Conservation (phyloP, 2,797 vertebrate genomes). For the Dryobates pubescens region DNA sequence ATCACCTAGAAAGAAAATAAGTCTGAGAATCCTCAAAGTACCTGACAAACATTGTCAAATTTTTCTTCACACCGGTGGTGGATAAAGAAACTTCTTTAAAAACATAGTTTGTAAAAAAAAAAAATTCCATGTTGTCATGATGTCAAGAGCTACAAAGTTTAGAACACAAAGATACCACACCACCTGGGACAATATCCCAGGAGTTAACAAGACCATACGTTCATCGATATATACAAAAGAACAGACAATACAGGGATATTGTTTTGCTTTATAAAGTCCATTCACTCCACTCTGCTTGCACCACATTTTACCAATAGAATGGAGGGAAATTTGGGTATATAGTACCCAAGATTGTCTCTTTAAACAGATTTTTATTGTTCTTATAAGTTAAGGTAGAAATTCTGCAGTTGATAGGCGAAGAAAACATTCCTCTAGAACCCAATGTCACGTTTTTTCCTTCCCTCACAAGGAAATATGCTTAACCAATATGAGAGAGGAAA, state of each 20-base stretch:
- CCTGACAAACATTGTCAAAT: background rate
- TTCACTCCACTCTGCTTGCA: background rate
- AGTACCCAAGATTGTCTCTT: background rate
- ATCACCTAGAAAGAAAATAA: background rate
- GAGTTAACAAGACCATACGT: background rate
- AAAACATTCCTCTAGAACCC: background rate
- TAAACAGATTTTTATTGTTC: background rate
- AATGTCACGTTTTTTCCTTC: background rate
- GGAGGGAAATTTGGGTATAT: background rate
- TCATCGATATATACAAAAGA: rapidly evolving
- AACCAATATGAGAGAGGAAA: background rate
- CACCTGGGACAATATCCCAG: background rate
- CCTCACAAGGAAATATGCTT: background rate
- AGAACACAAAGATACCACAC: background rate
- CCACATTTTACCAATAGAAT: background rate
- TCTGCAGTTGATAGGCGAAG: background rate
- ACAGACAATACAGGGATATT: rapidly evolving
- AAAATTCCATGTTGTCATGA: background rate
- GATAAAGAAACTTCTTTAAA: background rate
- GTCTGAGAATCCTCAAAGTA: background rate
- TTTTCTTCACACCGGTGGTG: background rate
- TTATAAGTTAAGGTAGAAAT: background rate
- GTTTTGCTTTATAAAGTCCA: background rate
- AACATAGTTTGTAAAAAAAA: background rate
- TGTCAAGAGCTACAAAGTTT: rapidly evolving